Conservation (phyloP, 2,113 vertebrate genomes). For the Erinaceus europaeus region DNA sequence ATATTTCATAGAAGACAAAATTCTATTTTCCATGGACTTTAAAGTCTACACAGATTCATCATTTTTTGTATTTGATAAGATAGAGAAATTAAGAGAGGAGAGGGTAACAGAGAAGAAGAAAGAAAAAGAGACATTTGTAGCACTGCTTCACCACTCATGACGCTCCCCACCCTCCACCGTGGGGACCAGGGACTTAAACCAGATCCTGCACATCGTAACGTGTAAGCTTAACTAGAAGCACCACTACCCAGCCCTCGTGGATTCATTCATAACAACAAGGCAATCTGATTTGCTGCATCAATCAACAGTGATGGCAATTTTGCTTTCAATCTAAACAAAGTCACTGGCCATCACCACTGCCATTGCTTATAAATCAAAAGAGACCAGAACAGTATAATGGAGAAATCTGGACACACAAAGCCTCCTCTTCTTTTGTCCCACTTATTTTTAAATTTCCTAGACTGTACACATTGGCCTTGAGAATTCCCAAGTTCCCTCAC, state of each 20-base stretch:
- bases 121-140: background rate
- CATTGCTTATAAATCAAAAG: conserved; percentile 23
- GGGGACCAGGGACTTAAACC: too few species aligned
- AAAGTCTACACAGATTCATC: conserved; percentile 9
- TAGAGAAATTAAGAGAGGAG: too few species aligned
- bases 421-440: background rate
- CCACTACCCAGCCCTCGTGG: background rate
- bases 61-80: background rate
- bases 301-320: background rate
- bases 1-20: conserved; percentile 32
- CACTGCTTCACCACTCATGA: too few species aligned
- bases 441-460: conserved; percentile 41
- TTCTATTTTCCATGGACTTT: conserved; percentile 23
- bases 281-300: background rate
- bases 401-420: background rate
- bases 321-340: conserved; percentile 30
- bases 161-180: too few species aligned
- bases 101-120: too few species aligned
- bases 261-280: conserved; percentile 40
- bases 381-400: background rate
- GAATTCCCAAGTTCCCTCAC: conserved; percentile 33
- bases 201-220: too few species aligned
- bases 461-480: conserved; percentile 41
- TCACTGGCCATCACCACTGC: background rate
- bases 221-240: too few species aligned